A percentile compares a stretch with the other conserved stretches of the same genome.
These are phyloP conservation scores for Vulpes vulpes DNA, from an alignment of 2,113 vertebrate genomes.

Conservation along the genomic window DNA sequence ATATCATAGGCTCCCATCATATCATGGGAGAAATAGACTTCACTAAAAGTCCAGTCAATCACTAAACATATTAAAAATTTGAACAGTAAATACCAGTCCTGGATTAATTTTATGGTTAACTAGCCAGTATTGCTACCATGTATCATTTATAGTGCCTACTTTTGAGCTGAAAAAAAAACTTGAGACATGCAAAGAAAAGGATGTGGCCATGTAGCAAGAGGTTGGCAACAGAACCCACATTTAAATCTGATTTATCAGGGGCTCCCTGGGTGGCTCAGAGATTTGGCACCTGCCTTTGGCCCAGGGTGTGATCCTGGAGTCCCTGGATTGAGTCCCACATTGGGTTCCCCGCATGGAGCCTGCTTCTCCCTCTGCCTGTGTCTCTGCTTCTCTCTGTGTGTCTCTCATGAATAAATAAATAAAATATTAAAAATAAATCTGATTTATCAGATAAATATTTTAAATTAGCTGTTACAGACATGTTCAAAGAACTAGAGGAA, in stretches of 20 bases:
- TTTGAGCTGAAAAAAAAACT: neutral
- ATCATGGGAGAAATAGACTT: neutral
- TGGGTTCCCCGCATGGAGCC: too few relatives aligned
- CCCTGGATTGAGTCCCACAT: too few relatives aligned
- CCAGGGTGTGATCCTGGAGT: too few relatives aligned
- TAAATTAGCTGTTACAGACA: neutral
- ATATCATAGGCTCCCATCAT: neutral
- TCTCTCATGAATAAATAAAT: too few relatives aligned
- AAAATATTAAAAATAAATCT: too few relatives aligned
- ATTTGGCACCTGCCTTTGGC: too few relatives aligned
- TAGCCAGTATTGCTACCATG: neutral
- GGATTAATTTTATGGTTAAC: neutral
- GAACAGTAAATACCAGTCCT: neutral
- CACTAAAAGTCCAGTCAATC: neutral
- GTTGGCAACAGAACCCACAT: neutral
- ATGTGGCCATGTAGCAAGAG: neutral
- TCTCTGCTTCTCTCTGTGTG: too few relatives aligned
- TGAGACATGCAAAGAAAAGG: neutral
- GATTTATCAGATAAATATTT: neutral
- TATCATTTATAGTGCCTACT: neutral
- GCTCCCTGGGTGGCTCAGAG: too few relatives aligned
- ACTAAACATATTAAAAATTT: neutral
- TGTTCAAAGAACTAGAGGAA: neutral
- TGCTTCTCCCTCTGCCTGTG: too few relatives aligned
- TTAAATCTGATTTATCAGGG: too few relatives aligned